These are phyloP conservation scores for Orthosia cruda DNA, from an alignment of 2,888 invertebrate species.

Conservation along the genomic window DNA sequence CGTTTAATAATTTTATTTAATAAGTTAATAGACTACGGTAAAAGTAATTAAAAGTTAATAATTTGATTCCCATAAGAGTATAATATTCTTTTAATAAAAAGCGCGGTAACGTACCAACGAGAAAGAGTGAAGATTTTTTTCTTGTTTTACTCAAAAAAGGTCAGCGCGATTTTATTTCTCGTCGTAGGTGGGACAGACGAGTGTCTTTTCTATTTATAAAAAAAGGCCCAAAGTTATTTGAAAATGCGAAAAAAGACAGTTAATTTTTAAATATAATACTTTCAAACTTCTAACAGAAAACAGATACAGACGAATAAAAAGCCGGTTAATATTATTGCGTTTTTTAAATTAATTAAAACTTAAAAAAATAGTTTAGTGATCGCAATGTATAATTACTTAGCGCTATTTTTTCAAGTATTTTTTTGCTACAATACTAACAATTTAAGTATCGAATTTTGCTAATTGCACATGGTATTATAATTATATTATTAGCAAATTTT, in stretches of 20 bases:
- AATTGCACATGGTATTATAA: no score
- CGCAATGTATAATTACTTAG: background rate
- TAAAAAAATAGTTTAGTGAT: no score
- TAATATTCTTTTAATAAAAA: constrained; percentile 65
- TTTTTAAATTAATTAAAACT: no score
- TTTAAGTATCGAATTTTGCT: no score
- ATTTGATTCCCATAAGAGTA: constrained; percentile 82
- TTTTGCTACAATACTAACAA: no score
- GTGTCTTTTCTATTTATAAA: constrained; percentile 25
- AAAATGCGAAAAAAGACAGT: background rate
- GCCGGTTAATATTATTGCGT: no score
- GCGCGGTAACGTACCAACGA: constrained; percentile 65
- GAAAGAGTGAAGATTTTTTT: constrained; percentile 47
- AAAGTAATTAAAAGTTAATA: constrained; percentile 85
- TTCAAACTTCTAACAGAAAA: background rate
- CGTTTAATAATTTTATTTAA: constrained; percentile 53
- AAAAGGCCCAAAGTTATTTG: background rate
- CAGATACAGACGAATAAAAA: no score
- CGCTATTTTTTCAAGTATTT: background rate
- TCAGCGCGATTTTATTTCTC: constrained; percentile 59
- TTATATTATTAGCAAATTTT: no score
- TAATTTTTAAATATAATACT: background rate
- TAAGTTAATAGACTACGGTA: constrained; percentile 66
- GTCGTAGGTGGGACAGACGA: constrained; percentile 27
- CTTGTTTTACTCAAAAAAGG: constrained; percentile 29